Conservation (phyloP, 1,140 invertebrate species). For the Dendrolimus kikuchii region DNA sequence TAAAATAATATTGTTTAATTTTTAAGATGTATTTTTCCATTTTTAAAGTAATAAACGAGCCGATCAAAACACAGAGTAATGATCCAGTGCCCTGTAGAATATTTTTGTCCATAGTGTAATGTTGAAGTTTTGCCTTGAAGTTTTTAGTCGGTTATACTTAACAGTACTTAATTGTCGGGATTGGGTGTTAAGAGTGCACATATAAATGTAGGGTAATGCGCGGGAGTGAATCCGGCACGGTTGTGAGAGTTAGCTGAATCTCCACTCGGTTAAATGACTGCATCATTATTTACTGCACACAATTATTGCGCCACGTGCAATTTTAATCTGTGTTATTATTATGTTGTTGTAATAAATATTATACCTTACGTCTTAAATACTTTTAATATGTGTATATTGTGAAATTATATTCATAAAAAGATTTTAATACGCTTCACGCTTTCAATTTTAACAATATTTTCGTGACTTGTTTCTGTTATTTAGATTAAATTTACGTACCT, state of each 20-base stretch:
- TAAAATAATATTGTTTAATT: slow-evolving; percentile 53
- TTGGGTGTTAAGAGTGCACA: slow-evolving; percentile 40
- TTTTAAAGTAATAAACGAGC: slow-evolving; percentile 49
- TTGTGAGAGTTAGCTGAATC: slow-evolving; percentile 46
- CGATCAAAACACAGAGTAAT: slow-evolving; percentile 54
- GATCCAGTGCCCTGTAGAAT: slow-evolving; percentile 65
- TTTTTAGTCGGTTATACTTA: slow-evolving; percentile 64
- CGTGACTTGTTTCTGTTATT: slow-evolving; percentile 69
- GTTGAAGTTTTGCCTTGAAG: slow-evolving; percentile 66
- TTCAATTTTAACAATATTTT: slow-evolving; percentile 60
- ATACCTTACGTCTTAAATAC: slow-evolving; percentile 54
- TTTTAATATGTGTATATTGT: slow-evolving; percentile 66
- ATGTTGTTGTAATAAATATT: slow-evolving; percentile 65
- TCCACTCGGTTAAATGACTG: slow-evolving; percentile 64
- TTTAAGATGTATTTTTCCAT: slow-evolving; percentile 61
- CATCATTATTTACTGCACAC: slow-evolving; percentile 61
- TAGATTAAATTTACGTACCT: slow-evolving; percentile 72
- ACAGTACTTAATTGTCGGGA: slow-evolving; percentile 66
- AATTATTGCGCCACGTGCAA: slow-evolving; percentile 64
- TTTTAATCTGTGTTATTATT: slow-evolving; percentile 70
- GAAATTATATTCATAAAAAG: slow-evolving; percentile 65
- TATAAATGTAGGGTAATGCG: slow-evolving; percentile 34
- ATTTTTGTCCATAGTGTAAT: slow-evolving; percentile 62
- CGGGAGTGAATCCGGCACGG: slow-evolving; percentile 12
- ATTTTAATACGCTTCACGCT: slow-evolving; percentile 69